These are phyloP conservation scores for Myopa tessellatipennis DNA, from an alignment of 2,888 invertebrate genomes.

Conservation along the genomic window DNA sequence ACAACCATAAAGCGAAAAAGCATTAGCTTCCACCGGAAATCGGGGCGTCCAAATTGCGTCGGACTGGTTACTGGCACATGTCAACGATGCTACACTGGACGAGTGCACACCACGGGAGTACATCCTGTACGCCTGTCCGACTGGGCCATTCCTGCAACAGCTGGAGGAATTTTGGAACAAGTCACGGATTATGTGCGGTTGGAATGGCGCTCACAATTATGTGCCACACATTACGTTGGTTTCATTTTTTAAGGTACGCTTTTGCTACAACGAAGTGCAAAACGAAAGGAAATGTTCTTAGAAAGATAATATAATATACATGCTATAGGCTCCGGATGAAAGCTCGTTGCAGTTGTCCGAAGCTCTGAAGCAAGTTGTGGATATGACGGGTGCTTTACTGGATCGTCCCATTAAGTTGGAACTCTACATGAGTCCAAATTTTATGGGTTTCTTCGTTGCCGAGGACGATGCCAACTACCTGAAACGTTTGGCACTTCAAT, in stretches of 20 bases:
- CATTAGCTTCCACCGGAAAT: slow-evolving; percentile 89
- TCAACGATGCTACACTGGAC: slow-evolving; percentile 85
- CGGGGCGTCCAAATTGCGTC: slow-evolving; percentile 88
- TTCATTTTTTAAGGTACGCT: slow-evolving; percentile 83
- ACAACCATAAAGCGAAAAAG: slow-evolving; percentile 78
- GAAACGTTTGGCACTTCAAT: slow-evolving; percentile 81
- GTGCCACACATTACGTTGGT: slow-evolving; percentile 91
- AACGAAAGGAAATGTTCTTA: background rate
- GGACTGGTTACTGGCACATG: slow-evolving; percentile 91
- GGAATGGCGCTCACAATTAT: slow-evolving; percentile 92
- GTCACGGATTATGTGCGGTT: slow-evolving; percentile 79
- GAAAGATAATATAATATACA: background rate
- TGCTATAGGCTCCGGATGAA: slow-evolving; percentile 80
- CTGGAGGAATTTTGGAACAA: slow-evolving; percentile 81
- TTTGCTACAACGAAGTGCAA: no score
- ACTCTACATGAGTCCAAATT: slow-evolving; percentile 86
- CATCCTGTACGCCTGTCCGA: slow-evolving; percentile 88
- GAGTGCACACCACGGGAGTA: slow-evolving; percentile 84
- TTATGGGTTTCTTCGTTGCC: slow-evolving; percentile 90
- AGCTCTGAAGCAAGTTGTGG: slow-evolving; percentile 80
- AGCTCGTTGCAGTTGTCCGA: slow-evolving; percentile 77
- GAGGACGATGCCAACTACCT: slow-evolving; percentile 85
- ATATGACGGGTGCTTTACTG: slow-evolving; percentile 76
- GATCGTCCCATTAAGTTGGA: slow-evolving; percentile 79
- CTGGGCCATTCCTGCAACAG: slow-evolving; percentile 75